Conservation (phyloP, 2,888 invertebrate genomes). For the Opisthograptis luteolata region DNA sequence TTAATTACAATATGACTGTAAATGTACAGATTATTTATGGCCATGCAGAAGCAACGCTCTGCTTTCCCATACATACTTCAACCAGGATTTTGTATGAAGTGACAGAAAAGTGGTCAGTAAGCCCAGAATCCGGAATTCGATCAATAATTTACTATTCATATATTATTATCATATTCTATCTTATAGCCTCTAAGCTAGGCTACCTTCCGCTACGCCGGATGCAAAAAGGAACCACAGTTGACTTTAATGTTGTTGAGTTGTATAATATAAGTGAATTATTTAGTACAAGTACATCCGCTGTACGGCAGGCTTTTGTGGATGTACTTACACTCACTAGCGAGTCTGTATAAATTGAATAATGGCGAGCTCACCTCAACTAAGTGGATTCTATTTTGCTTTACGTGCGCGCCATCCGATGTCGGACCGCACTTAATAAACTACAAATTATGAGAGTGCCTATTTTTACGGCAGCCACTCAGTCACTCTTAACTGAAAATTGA, state of each 20-base stretch:
- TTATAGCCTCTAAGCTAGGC: too few species aligned
- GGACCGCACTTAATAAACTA: constrained; percentile 47
- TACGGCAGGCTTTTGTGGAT: constrained; percentile 53
- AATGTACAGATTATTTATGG: too few species aligned
- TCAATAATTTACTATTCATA: too few species aligned
- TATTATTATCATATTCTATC: too few species aligned
- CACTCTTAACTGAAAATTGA: too few species aligned
- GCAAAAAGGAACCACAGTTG: constrained; percentile 10
- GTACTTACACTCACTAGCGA: constrained; percentile 42
- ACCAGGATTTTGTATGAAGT: too few species aligned
- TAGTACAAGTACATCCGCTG: constrained; percentile 44
- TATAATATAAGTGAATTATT: constrained; percentile 28
- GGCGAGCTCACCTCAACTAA: constrained; percentile 67
- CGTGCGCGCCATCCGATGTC: constrained; percentile 54
- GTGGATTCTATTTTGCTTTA: constrained; percentile 74
- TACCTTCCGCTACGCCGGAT: constrained; percentile 11
- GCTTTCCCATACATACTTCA: too few species aligned
- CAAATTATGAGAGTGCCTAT: constrained; percentile 43
- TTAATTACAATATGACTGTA: too few species aligned
- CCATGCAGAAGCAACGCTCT: too few species aligned
- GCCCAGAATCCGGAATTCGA: too few species aligned
- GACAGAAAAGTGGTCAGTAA: too few species aligned
- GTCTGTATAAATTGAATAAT: constrained; percentile 76
- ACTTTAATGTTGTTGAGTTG: constrained; percentile 22
- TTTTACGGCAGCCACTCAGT: constrained; percentile 42